Base-by-base conservation (phyloP, 2,113 vertebrate species). In the Camelus dromedarius region DNA sequence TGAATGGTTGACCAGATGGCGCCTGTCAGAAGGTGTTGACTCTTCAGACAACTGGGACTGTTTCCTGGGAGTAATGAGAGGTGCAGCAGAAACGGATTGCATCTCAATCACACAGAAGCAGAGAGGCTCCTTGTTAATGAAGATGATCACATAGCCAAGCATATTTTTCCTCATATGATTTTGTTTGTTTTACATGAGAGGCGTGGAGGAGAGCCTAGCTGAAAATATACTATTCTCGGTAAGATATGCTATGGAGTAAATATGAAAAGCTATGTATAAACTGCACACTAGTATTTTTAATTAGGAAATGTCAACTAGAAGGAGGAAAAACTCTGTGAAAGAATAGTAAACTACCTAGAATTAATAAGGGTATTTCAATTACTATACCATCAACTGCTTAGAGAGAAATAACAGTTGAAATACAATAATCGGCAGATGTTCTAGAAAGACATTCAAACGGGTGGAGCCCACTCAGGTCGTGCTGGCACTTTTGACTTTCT, bases 1-100 rank as follows among this genome's bases (percentile, higher is more conserved):
- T 96, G 98, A 98, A 89, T 52, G 96, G 96, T 54, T 95, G 96
- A 91, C 98, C 98, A 98, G 98, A 98, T 98, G 98, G 98, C 92
- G 92, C 95, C 96, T 98, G 97, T 98, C 98, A 97, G 97, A 98
- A 98, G 98, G 98, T 98, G 98, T 89, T 98, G 97, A 97, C 98
- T 98, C 98, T 96, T 95, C 84, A 97, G 98, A 97, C 97, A 98
- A 98, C 94, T 92, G 97, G 95, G 98, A 98, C 98, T 97, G 95
- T 97, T 98, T 98, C 95, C 95, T 98, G 98, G 98, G 98, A 98
- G 96, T 97, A 96, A 94, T 94, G 97, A 98, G 88, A 95, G 60
- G 90, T 96, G 73, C 92, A 75, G 89, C 80, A 91, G 85, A 97
- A 89, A 81, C 30, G 81, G 75, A 38, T 24, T 97, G 97, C 97